A percentile compares a stretch with the other conserved stretches of the same genome.
phyloP scores from a whole-genome alignment of 2,888 invertebrate species.

The Ellobium chinense region DNA sequence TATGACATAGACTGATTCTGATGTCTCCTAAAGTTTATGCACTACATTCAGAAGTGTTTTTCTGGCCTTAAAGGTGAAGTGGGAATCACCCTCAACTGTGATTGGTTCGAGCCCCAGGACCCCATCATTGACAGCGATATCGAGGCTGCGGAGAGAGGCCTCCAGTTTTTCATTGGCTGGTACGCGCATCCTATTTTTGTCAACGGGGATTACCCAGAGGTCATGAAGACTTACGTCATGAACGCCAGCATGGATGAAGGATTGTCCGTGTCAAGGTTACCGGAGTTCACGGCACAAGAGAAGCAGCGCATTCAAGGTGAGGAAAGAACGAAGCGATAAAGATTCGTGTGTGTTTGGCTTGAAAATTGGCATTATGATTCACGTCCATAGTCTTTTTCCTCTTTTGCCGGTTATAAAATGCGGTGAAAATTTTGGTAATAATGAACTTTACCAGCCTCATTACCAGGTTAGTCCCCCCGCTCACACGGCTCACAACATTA shows the following conservation, averaged over 20 bases:
- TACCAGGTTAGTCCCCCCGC: no score
- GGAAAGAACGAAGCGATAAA: no score
- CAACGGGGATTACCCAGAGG: slow-evolving; percentile 81
- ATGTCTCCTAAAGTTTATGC: no score
- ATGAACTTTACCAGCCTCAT: no score
- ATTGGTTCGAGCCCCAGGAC: slow-evolving; percentile 67
- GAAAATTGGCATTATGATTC: no score
- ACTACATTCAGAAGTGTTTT: no score
- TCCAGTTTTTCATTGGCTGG: slow-evolving; percentile 73
- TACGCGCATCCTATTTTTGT: slow-evolving; percentile 74
- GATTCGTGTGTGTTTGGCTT: no score
- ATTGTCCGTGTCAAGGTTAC: slow-evolving; percentile 65
- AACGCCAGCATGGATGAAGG: slow-evolving; percentile 64
- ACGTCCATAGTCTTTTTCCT: no score
- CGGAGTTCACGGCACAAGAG: slow-evolving; percentile 72
- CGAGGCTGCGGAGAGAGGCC: slow-evolving; percentile 62
- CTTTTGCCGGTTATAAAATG: no score
- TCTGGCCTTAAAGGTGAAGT: no score
- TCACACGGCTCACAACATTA: no score
- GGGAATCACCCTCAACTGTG: slow-evolving; percentile 68
- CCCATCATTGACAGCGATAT: slow-evolving; percentile 62
- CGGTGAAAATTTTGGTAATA: background rate
- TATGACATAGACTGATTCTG: no score
- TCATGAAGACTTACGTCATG: slow-evolving; percentile 64
- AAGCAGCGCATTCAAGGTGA: slow-evolving; percentile 68